A percentile compares a stretch with the other conserved stretches of the same genome.
Evolutionary conservation across 2,113 vertebrate genomes (phyloP).

Genomic region (Terrapene triunguis): DNA sequence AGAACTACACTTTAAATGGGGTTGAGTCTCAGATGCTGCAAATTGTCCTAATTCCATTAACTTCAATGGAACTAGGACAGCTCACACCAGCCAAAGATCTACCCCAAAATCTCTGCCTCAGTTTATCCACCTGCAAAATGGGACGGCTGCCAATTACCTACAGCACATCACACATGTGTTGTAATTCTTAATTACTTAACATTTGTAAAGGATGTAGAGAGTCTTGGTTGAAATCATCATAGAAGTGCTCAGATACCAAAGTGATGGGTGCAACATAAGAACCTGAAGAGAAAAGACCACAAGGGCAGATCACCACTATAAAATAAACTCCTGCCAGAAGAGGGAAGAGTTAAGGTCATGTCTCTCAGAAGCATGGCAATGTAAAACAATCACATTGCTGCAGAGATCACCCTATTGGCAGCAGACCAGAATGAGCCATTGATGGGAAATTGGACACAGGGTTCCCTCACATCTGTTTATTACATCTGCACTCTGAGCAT

Average conservation of each 20-base stretch:
- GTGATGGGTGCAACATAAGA: not conserved
- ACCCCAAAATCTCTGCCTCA: no score
- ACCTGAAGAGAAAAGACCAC: not conserved
- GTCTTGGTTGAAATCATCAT: not conserved
- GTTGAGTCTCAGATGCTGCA: fast-evolving
- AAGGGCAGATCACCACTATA: not conserved
- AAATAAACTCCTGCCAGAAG: fast-evolving
- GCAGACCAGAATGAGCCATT: not conserved
- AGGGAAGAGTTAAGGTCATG: not conserved
- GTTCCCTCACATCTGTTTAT: not conserved
- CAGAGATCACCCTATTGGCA: not conserved
- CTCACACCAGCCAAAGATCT: not conserved
- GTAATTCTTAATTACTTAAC: not conserved
- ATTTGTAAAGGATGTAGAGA: not conserved
- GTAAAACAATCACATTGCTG: not conserved
- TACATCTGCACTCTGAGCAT: not conserved
- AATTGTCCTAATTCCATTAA: not conserved
- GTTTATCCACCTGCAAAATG: not conserved
- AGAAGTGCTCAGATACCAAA: not conserved
- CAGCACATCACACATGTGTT: not conserved
- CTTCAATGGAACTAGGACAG: not conserved
- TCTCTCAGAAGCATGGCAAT: not conserved
- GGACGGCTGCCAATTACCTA: not conserved
- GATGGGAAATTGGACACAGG: not conserved
- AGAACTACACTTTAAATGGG: not conserved